These are phyloP conservation scores for Drosophila crucigera DNA, from an alignment of 2,888 invertebrate genomes.

Conservation along the genomic window DNA sequence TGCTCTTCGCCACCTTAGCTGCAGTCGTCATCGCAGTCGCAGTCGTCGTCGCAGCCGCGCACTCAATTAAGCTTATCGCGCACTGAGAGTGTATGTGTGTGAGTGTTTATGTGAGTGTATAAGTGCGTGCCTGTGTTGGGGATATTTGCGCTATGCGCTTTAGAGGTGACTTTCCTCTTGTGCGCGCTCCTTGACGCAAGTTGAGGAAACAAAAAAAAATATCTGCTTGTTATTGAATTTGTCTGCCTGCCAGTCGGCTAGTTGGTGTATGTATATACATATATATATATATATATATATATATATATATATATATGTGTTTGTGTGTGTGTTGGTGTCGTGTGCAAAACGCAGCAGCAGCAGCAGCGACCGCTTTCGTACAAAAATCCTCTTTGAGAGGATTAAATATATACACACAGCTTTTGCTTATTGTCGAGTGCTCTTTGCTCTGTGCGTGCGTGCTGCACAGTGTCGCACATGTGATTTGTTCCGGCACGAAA, in stretches of 20 bases:
- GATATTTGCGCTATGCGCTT: slow-evolving; percentile 71
- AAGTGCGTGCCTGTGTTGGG: slow-evolving; percentile 54
- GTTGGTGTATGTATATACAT: neutral
- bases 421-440: slow-evolving; percentile 61
- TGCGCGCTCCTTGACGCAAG: slow-evolving; percentile 66
- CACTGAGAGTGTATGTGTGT: slow-evolving; percentile 51
- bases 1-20: slow-evolving; percentile 43
- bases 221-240: slow-evolving; percentile 52
- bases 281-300: neutral
- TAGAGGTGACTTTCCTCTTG: slow-evolving; percentile 77
- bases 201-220: slow-evolving; percentile 31
- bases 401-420: slow-evolving; percentile 74
- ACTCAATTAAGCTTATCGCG: slow-evolving; percentile 80
- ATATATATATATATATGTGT: slow-evolving; percentile 1
- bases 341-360: slow-evolving; percentile 69
- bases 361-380: slow-evolving; percentile 59
- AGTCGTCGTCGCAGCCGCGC: slow-evolving; percentile 49
- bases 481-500: slow-evolving; percentile 20
- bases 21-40: slow-evolving; percentile 34
- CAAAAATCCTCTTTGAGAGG: slow-evolving; percentile 81
- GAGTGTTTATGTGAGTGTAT: slow-evolving; percentile 20
- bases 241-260: slow-evolving; percentile 31
- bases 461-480: slow-evolving; percentile 58
- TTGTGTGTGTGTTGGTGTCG: slow-evolving; percentile 64
- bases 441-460: slow-evolving; percentile 63